Conservation (phyloP, 2,888 invertebrate species). For the Brenthis ino region DNA sequence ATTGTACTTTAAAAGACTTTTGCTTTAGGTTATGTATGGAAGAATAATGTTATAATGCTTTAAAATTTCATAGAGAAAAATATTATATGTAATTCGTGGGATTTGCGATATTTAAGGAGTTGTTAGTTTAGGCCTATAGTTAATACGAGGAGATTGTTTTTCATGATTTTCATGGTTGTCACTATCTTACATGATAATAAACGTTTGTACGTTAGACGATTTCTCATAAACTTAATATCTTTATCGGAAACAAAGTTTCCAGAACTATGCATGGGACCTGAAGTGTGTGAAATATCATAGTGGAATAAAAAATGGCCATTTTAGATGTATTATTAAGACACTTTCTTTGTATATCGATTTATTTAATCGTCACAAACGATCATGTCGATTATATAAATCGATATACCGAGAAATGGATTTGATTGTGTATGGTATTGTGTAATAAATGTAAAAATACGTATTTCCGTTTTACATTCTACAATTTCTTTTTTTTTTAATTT, state of each 20-base stretch:
- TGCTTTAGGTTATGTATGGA: too few species aligned
- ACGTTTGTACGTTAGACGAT: slow-evolving; percentile 1
- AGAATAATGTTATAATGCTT: too few species aligned
- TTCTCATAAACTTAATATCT: slow-evolving; percentile 4
- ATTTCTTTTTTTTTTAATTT: neutral
- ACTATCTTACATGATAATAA: too few species aligned
- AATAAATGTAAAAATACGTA: neutral
- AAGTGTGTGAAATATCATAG: slow-evolving; percentile 36
- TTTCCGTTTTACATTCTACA: neutral
- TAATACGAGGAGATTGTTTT: too few species aligned
- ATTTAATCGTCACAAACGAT: neutral
- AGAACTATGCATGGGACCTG: slow-evolving; percentile 32
- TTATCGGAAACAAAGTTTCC: slow-evolving; percentile 33
- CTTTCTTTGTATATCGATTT: slow-evolving; percentile 6
- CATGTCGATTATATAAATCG: slow-evolving; percentile 7
- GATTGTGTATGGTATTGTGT: neutral
- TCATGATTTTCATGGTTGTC: too few species aligned
- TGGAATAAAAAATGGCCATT: slow-evolving; percentile 28
- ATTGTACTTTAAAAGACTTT: neutral
- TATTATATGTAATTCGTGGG: too few species aligned
- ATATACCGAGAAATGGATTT: slow-evolving; percentile 9
- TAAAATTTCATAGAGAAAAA: too few species aligned
- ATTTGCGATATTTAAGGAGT: too few species aligned
- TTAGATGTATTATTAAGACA: slow-evolving; percentile 20
- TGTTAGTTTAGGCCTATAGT: too few species aligned